Base-by-base conservation (phyloP, 92 coral and sea anemone genomes). In the Porites cylindrica region DNA sequence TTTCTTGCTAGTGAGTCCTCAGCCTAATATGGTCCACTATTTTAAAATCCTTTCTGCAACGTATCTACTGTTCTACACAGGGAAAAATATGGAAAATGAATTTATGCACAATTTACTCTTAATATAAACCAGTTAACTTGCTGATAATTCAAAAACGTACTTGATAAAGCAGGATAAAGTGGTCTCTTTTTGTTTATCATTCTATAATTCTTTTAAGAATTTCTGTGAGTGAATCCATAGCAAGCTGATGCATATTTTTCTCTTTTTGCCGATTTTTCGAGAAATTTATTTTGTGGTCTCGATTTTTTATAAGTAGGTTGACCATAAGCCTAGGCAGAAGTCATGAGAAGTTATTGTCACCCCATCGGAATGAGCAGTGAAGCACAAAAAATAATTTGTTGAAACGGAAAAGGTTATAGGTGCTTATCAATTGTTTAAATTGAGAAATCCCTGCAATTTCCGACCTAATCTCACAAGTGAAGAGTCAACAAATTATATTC, bases 371-470 rank as follows among this genome's bases (percentile, higher is more conserved):
- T 17, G 47, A 60, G 61, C 61, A 79, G 59, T 23, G 72, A 79
- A 38, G 21, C 83, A 64, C 47, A 51, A 60, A 20, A 6, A 8
- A 6, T 18, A 70, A 14, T 64, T 12, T 60, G 68, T 64, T 4
- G 59, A 5, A 82, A 58, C 78, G 86, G 86, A 70, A 82, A 74
- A 82, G 86, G 70, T 70, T 70, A 82, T 59, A 21, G n/a, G 32
- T 54, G 60, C 67, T 82, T 70, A 82, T 82, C 78, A 82, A 78
- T 58, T 82, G 86, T 82, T 82, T 82, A 70, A 67, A 66, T 71
- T 58, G 58, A 82, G 86, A 82, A 82, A 70, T 70, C 43, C 12
- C 66, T 43, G 58, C 68, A 18, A 70, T 68, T 81, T 79, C 63
- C 83, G 83, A 47, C 24, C 82, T 38, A 8, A 56, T 51, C 29